Evolutionary conservation across 2,113 vertebrate species (phyloP), one percentile per base, ranked within the genome.

Genomic region (Chionomys nivalis): DNA sequence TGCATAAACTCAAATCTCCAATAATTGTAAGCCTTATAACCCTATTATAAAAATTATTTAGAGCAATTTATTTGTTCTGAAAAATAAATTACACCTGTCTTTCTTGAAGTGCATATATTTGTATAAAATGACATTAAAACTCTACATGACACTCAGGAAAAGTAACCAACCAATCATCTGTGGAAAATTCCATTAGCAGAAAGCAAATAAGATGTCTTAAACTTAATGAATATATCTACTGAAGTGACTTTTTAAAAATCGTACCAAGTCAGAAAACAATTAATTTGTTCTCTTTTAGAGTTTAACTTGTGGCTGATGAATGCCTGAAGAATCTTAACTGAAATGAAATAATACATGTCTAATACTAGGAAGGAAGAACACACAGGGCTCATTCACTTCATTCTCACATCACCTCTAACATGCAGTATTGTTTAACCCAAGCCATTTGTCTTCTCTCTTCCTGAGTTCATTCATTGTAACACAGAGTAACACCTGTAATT

Each of bases 71-170:
- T 92, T 97, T 97, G 13, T 36, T 96, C 96, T 92, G 75, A 93
- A 94, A 95, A 91, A 89, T 94, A 96, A 95, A 96, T 97, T 97
- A 82, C 13, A 81, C 21, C 63, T 88, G 81, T 81, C 66, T 90
- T 95, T 77, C 93, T 68, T 79, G 93, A 75, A 97, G 92, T 96
- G 97, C 98, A 96, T 89, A 97, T 49, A 36, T 97, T 98, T 96
- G 93, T 95, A 97, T 89, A 61, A 98, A 98, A 98, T 96, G 94
- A 47, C 88, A 95, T 97, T 98, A 97, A 96, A 96, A 95, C 13
- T 19, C 44, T 85, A 39, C 47, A 89, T 28, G 90, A 92, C 61
- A 63, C 94, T 83, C 72, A 90, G 42, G 61, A 97, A 98, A 98
- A 66, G 91, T 97, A 97, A 96, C 39, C 78, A 96, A 70, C 89